Conservation (phyloP, 1,140 invertebrate genomes). For the Stegodyphus dumicola region DNA sequence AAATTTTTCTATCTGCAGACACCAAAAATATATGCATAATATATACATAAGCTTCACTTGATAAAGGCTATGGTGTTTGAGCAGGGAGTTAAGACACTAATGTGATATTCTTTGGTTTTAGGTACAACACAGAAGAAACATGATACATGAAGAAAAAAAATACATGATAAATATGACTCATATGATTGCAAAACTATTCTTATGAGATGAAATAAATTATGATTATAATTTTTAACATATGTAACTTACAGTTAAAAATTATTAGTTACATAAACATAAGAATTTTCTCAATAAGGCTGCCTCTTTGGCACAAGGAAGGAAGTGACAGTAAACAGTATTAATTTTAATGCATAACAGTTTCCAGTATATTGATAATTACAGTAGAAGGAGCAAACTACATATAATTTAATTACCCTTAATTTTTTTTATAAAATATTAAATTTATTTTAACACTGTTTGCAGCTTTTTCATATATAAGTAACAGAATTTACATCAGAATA, state of each 20-base stretch:
- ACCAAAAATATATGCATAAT: background rate
- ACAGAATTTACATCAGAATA: background rate
- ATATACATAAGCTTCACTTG: background rate
- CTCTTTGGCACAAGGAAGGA: too few species aligned
- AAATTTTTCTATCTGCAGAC: background rate
- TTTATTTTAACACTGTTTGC: background rate
- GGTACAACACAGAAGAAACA: background rate
- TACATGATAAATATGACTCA: background rate
- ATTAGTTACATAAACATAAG: background rate
- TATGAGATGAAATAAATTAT: background rate
- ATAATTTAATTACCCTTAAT: background rate
- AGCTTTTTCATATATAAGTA: background rate
- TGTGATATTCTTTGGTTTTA: slow-evolving; percentile 5
- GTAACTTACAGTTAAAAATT: background rate
- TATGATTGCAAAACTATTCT: background rate
- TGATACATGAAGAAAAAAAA: too few species aligned
- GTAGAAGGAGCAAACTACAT: background rate
- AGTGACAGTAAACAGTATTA: too few species aligned
- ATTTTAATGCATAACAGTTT: too few species aligned
- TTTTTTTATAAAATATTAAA: background rate
- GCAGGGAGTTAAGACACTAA: slow-evolving; percentile 28
- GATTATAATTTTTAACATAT: background rate
- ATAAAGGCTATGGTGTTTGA: slow-evolving; percentile 16
- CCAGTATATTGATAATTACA: too few species aligned
- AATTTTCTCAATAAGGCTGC: background rate